Conservation (phyloP, 2,797 vertebrate species). For the Oreonectes daqikongensis region DNA sequence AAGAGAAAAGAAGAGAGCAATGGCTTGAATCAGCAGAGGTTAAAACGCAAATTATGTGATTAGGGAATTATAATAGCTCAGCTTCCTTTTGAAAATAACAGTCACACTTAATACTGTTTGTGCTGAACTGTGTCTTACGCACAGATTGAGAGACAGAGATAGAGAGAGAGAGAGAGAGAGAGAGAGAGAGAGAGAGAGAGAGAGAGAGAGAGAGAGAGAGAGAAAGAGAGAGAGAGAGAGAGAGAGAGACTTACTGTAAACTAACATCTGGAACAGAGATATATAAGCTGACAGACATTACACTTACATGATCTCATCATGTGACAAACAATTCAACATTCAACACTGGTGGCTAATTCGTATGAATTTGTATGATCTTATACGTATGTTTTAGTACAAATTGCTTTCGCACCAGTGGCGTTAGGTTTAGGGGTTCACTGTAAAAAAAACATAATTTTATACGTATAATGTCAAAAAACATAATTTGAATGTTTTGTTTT, state of each 20-base stretch:
- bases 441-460: too few species aligned
- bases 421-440: too few species aligned
- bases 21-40: conserved; percentile 22
- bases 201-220: background rate
- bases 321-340: background rate
- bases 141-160: background rate
- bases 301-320: conserved; percentile 15
- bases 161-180: background rate
- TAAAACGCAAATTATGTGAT: conserved; percentile 17
- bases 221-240: background rate
- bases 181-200: background rate
- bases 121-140: background rate
- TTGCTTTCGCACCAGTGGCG: too few species aligned
- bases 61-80: conserved; percentile 18
- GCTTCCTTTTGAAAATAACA: background rate
- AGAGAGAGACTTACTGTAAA: background rate
- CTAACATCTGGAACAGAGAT: background rate
- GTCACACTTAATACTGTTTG: background rate
- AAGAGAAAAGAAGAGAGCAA: background rate
- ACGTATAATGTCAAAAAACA: too few species aligned
- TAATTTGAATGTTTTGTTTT: too few species aligned
- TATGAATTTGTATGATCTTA: too few species aligned
- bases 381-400: too few species aligned
- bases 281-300: background rate
- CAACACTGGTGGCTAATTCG: background rate